A percentile compares a stretch with the other conserved stretches of the same genome.
These are phyloP conservation scores for Rhynchotus rufescens DNA, from an alignment of 2,797 vertebrate species.

Conservation along the genomic window DNA sequence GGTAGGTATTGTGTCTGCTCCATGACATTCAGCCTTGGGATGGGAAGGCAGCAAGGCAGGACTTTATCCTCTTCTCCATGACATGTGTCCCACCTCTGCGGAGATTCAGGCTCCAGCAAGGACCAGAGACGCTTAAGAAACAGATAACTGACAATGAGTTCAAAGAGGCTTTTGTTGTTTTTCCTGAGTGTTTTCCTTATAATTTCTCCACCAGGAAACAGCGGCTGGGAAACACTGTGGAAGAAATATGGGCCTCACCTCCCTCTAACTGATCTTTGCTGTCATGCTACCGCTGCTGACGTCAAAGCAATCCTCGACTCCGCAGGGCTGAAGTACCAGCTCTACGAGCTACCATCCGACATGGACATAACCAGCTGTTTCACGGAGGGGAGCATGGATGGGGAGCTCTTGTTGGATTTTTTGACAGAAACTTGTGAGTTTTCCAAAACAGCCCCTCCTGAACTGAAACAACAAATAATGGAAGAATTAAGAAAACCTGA, in stretches of 20 bases:
- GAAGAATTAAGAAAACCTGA: slow-evolving; percentile 85
- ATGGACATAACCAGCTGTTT: slow-evolving; percentile 95
- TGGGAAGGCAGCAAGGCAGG: background rate
- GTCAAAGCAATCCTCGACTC: slow-evolving; percentile 83
- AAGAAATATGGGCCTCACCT: slow-evolving; percentile 80
- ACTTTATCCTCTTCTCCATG: background rate
- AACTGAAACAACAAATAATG: slow-evolving; percentile 84
- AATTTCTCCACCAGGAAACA: slow-evolving; percentile 77
- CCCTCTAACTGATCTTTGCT: slow-evolving; percentile 79
- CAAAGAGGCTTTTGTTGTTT: background rate
- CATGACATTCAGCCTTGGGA: background rate
- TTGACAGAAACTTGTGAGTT: slow-evolving; percentile 90
- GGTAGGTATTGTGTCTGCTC: accelerated
- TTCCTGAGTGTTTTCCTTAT: background rate
- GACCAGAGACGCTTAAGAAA: background rate
- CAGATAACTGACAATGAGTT: background rate
- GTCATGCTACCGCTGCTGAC: slow-evolving; percentile 82
- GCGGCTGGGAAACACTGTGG: slow-evolving; percentile 89
- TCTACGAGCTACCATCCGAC: slow-evolving; percentile 83
- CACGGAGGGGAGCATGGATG: slow-evolving; percentile 84
- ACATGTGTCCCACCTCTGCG: accelerated
- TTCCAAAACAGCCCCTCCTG: slow-evolving; percentile 83
- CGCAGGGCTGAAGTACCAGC: slow-evolving; percentile 81
- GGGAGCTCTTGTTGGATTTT: slow-evolving; percentile 92
- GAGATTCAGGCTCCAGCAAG: accelerated